Evolutionary conservation across 2,113 vertebrate genomes (phyloP).

Genomic region (Empidonax traillii): DNA sequence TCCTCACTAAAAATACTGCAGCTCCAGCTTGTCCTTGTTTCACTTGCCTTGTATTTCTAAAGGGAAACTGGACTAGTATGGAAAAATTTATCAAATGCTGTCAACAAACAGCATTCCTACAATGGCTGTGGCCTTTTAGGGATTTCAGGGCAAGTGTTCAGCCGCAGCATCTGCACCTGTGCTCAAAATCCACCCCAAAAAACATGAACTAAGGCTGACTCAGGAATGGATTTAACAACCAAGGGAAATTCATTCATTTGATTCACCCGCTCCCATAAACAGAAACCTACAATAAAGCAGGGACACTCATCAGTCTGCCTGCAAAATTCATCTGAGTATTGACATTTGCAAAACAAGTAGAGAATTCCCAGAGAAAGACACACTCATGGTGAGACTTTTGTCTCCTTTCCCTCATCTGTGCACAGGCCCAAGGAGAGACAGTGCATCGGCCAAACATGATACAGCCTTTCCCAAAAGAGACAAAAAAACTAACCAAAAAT

Average conservation of each 20-base stretch:
- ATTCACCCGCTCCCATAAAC: neutral
- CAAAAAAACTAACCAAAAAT: neutral
- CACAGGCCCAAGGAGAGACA: neutral
- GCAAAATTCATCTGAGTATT: neutral
- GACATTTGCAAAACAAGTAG: neutral
- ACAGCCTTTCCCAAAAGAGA: neutral
- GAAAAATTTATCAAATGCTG: neutral
- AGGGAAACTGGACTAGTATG: neutral
- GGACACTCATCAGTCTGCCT: neutral
- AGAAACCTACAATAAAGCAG: neutral
- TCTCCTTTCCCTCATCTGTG: neutral
- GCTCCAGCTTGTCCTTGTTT: neutral
- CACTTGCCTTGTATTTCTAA: neutral
- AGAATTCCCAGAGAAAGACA: neutral
- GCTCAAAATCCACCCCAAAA: neutral
- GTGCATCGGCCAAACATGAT: neutral
- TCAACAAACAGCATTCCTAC: neutral
- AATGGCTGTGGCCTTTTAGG: fast-evolving
- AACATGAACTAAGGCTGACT: neutral
- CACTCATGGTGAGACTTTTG: fast-evolving
- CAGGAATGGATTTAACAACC: neutral
- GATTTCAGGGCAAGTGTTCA: neutral
- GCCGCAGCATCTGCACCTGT: neutral
- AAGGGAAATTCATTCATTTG: neutral
- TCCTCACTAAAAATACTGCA: neutral